Conservation (phyloP, 2,888 invertebrate genomes). For the Iphiclides podalirius region DNA sequence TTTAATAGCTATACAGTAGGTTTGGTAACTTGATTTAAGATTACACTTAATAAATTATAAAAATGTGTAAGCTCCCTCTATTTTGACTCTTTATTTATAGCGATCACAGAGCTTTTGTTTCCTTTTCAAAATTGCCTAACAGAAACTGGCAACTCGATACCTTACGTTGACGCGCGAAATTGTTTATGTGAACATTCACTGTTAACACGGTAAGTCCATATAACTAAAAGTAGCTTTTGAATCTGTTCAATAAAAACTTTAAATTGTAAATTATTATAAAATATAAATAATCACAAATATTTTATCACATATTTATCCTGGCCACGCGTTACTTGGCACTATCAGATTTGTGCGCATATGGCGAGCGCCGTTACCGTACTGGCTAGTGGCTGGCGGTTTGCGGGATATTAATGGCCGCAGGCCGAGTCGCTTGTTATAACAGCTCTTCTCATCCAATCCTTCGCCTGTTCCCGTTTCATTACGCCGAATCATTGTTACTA, state of each 20-base stretch:
- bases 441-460: conserved; percentile 5
- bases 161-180: conserved; percentile 5
- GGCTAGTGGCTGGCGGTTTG: neutral
- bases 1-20: too few species aligned
- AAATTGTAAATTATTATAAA: neutral
- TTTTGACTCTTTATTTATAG: too few species aligned
- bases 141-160: conserved; percentile 14
- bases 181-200: conserved; percentile 1
- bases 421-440: conserved; percentile 4
- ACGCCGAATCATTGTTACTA: conserved; percentile 10
- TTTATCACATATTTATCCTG: conserved; percentile 14
- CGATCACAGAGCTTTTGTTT: neutral
- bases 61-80: too few species aligned
- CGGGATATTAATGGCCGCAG: neutral
- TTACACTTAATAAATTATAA: too few species aligned
- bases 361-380: conserved; percentile 9
- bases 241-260: neutral
- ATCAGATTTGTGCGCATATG: conserved; percentile 5
- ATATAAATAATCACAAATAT: neutral
- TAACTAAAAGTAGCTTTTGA: neutral
- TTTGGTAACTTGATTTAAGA: too few species aligned
- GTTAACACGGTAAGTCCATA: neutral
- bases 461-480: conserved; percentile 10
- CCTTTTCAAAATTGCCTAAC: conserved; percentile 3
- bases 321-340: neutral